Evolutionary conservation across 1,140 invertebrate species (phyloP).

Genomic region (Nebria ingens): DNA sequence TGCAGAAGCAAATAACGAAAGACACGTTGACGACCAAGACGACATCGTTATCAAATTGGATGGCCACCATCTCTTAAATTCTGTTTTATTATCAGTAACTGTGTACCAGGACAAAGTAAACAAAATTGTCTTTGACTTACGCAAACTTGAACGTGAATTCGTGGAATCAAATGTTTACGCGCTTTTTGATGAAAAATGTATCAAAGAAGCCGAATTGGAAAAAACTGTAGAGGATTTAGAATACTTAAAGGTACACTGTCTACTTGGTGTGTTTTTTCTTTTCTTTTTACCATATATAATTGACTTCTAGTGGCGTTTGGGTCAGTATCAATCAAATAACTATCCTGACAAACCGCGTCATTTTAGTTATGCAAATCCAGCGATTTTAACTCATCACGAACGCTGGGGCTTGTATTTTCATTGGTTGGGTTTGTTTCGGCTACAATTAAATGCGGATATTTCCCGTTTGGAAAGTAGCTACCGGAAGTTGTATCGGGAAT

Average conservation of each 20-base stretch:
- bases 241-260: neutral
- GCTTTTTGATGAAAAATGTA: neutral
- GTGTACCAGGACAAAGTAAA: neutral
- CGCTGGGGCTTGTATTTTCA: constrained; percentile 33
- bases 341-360: constrained; percentile 17
- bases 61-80: constrained; percentile 2
- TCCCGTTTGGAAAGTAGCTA: constrained; percentile 27
- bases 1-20: constrained; percentile 15
- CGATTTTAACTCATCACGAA: constrained; percentile 24
- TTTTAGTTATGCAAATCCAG: constrained; percentile 20
- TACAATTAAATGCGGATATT: constrained; percentile 25
- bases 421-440: constrained; percentile 31
- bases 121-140: neutral
- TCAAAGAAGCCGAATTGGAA: neutral
- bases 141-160: neutral
- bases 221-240: neutral
- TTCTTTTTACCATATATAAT: constrained; percentile 7
- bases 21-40: constrained; percentile 1
- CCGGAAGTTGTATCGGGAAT: constrained; percentile 28
- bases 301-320: neutral
- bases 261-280: neutral
- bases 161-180: neutral
- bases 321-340: constrained; percentile 20
- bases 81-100: neutral
- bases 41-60: neutral